A percentile compares a stretch with the other conserved stretches of the same genome.
phyloP scores from a whole-genome alignment of 2,113 vertebrate species.

The Myiopsitta monachus region DNA sequence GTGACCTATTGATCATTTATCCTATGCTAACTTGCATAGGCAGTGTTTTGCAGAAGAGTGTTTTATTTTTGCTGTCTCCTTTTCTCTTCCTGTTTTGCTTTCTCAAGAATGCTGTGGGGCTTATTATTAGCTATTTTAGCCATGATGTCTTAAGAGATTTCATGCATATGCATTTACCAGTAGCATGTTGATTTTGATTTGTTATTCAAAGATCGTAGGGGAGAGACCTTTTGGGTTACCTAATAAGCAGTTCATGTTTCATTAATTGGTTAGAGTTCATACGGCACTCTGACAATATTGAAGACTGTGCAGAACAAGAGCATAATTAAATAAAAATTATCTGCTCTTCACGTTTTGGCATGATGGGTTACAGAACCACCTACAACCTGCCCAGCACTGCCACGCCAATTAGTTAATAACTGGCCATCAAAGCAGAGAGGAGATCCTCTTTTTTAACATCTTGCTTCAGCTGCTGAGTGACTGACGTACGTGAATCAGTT shows the following conservation, averaged over 20 bases:
- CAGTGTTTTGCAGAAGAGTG: background rate
- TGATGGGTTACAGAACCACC: constrained; percentile 40
- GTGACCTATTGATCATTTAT: constrained; percentile 27
- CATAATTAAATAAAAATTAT: constrained; percentile 61
- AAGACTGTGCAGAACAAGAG: constrained; percentile 54
- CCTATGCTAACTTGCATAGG: constrained; percentile 1
- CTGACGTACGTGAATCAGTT: background rate
- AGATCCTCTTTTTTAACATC: background rate
- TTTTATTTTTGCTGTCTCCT: constrained; percentile 34
- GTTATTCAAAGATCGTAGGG: constrained; percentile 34
- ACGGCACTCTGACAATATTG: constrained; percentile 40
- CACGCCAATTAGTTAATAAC: background rate
- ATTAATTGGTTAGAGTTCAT: constrained; percentile 64
- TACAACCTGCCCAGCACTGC: background rate
- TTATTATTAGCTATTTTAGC: constrained; percentile 54
- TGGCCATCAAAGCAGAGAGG: constrained; percentile 16
- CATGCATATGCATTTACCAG: constrained; percentile 46
- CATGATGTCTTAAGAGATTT: constrained; percentile 34
- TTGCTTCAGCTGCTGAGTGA: background rate
- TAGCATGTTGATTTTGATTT: constrained; percentile 39
- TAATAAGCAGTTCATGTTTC: constrained; percentile 64
- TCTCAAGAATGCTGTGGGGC: background rate
- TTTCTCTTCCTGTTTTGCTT: constrained; percentile 20
- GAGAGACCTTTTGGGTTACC: constrained; percentile 57
- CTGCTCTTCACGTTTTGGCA: constrained; percentile 36